These are phyloP conservation scores for Mastacembelus armatus DNA, from an alignment of 2,797 vertebrate genomes.

Conservation along the genomic window DNA sequence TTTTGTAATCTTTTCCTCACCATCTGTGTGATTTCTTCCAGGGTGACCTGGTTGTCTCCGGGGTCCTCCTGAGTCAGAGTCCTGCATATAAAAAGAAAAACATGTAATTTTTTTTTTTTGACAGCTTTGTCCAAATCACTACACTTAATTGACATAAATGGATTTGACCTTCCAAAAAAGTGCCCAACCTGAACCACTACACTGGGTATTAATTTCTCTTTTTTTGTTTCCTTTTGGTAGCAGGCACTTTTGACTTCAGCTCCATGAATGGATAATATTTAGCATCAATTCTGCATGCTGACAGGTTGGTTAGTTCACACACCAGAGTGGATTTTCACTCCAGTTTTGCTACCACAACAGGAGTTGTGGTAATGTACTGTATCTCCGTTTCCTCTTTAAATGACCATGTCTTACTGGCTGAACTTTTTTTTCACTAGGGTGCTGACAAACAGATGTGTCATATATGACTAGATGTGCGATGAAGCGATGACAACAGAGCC, in stretches of 20 bases:
- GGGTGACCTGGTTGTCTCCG: conserved; percentile 91
- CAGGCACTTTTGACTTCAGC: neutral
- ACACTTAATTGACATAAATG: neutral
- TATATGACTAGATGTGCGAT: conserved; percentile 14
- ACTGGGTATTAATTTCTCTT: neutral
- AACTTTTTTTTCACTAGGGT: neutral
- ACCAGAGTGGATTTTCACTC: neutral
- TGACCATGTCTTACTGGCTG: neutral
- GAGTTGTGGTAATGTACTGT: neutral
- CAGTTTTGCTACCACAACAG: neutral
- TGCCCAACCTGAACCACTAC: neutral
- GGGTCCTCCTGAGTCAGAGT: conserved; percentile 95
- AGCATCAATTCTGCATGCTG: neutral
- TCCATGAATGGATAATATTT: neutral
- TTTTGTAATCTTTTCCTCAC: conserved; percentile 74
- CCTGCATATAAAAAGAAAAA: conserved; percentile 72
- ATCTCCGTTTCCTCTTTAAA: conserved; percentile 1
- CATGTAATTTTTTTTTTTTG: conserved; percentile 9
- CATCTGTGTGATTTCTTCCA: conserved; percentile 91
- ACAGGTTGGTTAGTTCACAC: conserved; percentile 7
- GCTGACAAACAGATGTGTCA: conserved; percentile 23
- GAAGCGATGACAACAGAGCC: neutral
- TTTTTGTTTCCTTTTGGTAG: neutral
- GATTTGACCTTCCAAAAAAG: conserved; percentile 3
- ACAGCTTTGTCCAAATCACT: neutral